Evolutionary conservation across 2,888 invertebrate genomes (phyloP).

Genomic region (Kryphioiulus occultus): DNA sequence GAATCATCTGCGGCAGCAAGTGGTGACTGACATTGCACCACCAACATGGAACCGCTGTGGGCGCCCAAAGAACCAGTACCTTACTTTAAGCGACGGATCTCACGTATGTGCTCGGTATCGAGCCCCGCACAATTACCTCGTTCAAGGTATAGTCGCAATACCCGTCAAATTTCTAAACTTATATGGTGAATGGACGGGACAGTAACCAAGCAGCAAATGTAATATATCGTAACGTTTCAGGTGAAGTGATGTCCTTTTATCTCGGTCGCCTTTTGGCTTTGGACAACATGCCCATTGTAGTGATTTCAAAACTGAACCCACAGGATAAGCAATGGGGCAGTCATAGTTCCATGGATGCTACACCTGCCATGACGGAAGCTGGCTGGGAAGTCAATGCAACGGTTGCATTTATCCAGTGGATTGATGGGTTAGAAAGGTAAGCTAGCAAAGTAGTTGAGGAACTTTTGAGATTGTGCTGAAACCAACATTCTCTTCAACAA

Average conservation of each 20-base stretch:
- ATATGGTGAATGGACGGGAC: background rate
- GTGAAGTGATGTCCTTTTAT: slow-evolving; percentile 61
- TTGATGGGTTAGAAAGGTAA: slow-evolving; percentile 57
- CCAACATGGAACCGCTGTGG: slow-evolving; percentile 62
- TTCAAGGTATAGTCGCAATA: slow-evolving; percentile 58
- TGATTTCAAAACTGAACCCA: slow-evolving; percentile 56
- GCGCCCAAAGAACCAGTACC: slow-evolving; percentile 60
- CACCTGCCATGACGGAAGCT: slow-evolving; percentile 28
- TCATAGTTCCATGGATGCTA: background rate
- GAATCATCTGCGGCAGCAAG: slow-evolving; percentile 51
- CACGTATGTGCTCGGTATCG: slow-evolving; percentile 61
- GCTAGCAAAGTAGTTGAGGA: background rate
- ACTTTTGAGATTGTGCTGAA: background rate
- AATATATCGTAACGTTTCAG: slow-evolving; percentile 57
- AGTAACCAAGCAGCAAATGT: background rate
- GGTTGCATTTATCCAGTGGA: slow-evolving; percentile 62
- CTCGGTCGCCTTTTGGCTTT: slow-evolving; percentile 60
- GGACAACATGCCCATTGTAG: slow-evolving; percentile 60
- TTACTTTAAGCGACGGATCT: slow-evolving; percentile 58
- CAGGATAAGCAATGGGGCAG: slow-evolving; percentile 42
- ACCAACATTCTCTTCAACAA: too few relatives aligned
- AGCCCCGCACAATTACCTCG: slow-evolving; percentile 59
- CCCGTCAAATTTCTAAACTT: background rate
- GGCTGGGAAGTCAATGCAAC: slow-evolving; percentile 56
- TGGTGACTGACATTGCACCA: slow-evolving; percentile 54